Percentiles rank a stretch among this genome's conserved stretches.
Conservation (phyloP, 2,888 invertebrate species). For the Philhelius pedissequus region DNA sequence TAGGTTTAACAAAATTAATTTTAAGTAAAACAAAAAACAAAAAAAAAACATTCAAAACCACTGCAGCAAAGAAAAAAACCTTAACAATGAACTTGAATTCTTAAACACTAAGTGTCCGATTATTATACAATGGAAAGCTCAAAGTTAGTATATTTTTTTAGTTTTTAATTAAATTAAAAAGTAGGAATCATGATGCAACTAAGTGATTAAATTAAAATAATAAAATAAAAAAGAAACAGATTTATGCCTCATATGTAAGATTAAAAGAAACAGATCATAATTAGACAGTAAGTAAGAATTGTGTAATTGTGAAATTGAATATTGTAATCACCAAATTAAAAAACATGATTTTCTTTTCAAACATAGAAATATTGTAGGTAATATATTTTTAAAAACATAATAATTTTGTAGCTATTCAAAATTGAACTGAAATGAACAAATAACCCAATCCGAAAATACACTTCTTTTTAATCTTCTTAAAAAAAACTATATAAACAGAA, state of each 20-base stretch:
- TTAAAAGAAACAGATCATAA: not conserved
- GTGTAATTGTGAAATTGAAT: not conserved
- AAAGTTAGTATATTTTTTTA: conserved; percentile 53
- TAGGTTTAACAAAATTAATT: conserved; percentile 47
- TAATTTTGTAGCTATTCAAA: conserved; percentile 1
- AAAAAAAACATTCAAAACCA: conserved; percentile 7
- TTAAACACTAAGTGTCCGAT: conserved; percentile 15
- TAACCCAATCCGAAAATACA: conserved; percentile 6
- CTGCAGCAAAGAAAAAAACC: conserved; percentile 9
- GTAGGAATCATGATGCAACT: not conserved
- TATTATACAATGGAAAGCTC: conserved; percentile 41
- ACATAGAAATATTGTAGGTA: not conserved
- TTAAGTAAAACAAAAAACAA: conserved; percentile 46
- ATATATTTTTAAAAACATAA: conserved; percentile 28
- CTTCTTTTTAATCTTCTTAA: not conserved
- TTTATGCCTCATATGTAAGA: not conserved
- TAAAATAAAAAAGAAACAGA: conserved; percentile 2
- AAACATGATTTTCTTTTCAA: not conserved
- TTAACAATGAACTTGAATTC: conserved; percentile 23
- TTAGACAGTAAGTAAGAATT: not conserved
- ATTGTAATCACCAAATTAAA: not conserved
- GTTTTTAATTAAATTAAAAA: conserved; percentile 23
- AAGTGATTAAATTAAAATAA: not conserved
- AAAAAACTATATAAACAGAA: conserved; percentile 29
- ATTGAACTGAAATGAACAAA: conserved; percentile 9